Conservation (phyloP, 2,113 vertebrate genomes). For the Drymodes brunneopygia region DNA sequence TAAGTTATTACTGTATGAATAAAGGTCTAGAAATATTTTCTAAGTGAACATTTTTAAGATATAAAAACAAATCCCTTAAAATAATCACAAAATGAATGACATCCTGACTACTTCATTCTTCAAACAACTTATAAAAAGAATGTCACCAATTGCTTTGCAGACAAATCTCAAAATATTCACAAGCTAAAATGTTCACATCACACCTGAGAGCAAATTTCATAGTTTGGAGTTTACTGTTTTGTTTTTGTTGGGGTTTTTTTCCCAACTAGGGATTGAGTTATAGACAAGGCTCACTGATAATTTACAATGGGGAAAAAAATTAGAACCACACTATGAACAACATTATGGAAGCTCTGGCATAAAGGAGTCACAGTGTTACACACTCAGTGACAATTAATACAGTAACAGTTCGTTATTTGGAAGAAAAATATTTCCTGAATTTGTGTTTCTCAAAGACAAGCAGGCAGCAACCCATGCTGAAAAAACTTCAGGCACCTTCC, state of each 20-base stretch:
- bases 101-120: neutral
- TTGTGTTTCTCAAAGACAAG: neutral
- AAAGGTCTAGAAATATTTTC: neutral
- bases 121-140: neutral
- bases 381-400: neutral
- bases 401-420: neutral
- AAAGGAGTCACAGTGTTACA: neutral
- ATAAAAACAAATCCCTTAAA: neutral
- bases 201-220: neutral
- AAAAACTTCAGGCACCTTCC: neutral
- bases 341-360: neutral
- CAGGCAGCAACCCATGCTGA: rapidly evolving
- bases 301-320: neutral
- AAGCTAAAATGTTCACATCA: neutral
- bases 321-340: neutral
- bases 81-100: neutral
- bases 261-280: neutral
- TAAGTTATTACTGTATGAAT: neutral
- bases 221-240: neutral
- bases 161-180: neutral
- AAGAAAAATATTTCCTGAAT: neutral
- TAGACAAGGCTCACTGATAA: neutral
- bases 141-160: neutral
- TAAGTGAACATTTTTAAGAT: neutral
- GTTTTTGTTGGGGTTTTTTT: neutral